Percentiles rank a stretch among this genome's conserved stretches.
These are phyloP conservation scores for Bombus superbus DNA, from an alignment of 1,140 invertebrate species.

Conservation along the genomic window DNA sequence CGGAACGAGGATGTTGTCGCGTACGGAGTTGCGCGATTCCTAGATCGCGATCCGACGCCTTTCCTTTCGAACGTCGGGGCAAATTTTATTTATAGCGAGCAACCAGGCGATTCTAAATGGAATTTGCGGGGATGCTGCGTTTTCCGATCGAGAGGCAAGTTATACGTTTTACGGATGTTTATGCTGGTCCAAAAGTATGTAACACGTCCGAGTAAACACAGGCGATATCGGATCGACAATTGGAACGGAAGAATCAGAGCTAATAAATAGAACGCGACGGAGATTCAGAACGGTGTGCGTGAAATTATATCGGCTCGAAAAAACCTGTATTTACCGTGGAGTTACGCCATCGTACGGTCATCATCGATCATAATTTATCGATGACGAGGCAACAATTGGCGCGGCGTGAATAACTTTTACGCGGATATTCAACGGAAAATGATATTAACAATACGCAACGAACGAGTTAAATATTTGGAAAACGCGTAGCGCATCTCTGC, in stretches of 20 bases:
- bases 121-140: neutral
- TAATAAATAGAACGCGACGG: neutral
- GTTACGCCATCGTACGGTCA: neutral
- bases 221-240: neutral
- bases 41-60: too few relatives aligned
- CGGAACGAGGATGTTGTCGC: too few relatives aligned
- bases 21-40: neutral
- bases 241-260: neutral
- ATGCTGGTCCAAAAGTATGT: neutral
- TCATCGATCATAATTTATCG: neutral
- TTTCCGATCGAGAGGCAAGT: neutral
- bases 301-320: neutral
- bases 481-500: neutral
- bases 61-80: too few relatives aligned
- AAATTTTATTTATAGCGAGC: neutral
- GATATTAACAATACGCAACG: neutral
- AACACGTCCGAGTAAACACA: neutral
- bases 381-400: neutral
- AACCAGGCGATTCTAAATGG: neutral
- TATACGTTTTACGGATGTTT: neutral
- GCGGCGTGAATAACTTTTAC: too few relatives aligned
- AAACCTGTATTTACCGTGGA: neutral
- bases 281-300: too few relatives aligned
- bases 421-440: neutral
- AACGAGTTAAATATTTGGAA: neutral